Percentiles rank a stretch among this genome's conserved stretches.
These are phyloP conservation scores for Gallinago media DNA, from an alignment of 2,113 vertebrate species.

Conservation along the genomic window DNA sequence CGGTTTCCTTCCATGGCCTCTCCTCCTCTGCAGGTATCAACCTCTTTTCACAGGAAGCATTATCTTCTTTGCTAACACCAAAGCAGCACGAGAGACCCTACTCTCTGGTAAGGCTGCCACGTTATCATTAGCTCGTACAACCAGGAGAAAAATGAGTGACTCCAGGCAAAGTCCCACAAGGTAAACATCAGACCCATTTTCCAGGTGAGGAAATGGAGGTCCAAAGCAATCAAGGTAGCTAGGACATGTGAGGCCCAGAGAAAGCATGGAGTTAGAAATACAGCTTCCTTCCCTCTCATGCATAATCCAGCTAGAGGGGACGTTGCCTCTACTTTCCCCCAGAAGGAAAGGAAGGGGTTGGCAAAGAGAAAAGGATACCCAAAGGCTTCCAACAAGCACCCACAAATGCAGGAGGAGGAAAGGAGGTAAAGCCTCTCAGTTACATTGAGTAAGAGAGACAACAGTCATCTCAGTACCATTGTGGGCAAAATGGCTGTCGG, in stretches of 20 bases:
- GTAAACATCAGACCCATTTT: not conserved
- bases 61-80: not conserved
- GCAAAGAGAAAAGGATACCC: not conserved
- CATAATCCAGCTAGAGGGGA: not conserved
- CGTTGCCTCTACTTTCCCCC: not conserved
- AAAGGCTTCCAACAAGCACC: not conserved
- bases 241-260: not conserved
- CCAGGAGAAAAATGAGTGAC: not conserved
- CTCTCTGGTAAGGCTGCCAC: not conserved
- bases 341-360: not conserved
- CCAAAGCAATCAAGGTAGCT: not conserved
- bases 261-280: not conserved
- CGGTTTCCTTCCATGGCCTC: not conserved
- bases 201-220: not conserved
- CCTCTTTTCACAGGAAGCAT: not conserved
- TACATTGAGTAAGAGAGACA: not conserved
- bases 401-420: not conserved
- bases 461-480: not conserved
- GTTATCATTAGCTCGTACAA: not conserved
- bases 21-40: not conserved
- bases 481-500: not conserved
- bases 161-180: not conserved
- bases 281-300: not conserved
- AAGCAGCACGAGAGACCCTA: not conserved
- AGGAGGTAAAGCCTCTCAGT: conserved; percentile 52